A percentile compares a stretch with the other conserved stretches of the same genome.
Evolutionary conservation across 2,888 invertebrate species (phyloP).

Genomic region (Agrilus cyanescens): DNA sequence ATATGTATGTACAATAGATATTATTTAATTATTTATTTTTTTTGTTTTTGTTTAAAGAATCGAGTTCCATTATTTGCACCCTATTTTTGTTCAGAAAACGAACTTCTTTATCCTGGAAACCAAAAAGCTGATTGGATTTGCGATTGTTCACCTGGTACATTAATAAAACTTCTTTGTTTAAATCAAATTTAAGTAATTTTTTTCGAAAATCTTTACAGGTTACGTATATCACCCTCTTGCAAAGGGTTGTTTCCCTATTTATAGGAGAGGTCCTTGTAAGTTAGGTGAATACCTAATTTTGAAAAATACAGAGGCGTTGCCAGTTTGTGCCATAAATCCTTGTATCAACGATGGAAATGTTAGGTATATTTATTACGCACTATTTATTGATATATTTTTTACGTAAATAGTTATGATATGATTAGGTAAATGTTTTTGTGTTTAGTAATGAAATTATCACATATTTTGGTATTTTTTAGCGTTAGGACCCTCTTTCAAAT

Average conservation of each 20-base stretch:
- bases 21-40: too few relatives aligned
- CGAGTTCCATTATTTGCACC: conserved; percentile 46
- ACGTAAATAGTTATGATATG: too few relatives aligned
- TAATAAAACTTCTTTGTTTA: not conserved
- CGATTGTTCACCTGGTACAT: conserved; percentile 46
- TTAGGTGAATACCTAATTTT: conserved; percentile 44
- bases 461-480: too few relatives aligned
- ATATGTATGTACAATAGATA: too few relatives aligned
- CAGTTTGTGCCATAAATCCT: conserved; percentile 49
- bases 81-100: conserved; percentile 47
- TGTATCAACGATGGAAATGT: conserved; percentile 44
- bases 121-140: conserved; percentile 53
- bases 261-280: conserved; percentile 51
- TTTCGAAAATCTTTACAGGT: conserved; percentile 31
- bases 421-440: too few relatives aligned
- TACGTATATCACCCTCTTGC: conserved; percentile 48
- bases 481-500: too few relatives aligned
- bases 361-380: too few relatives aligned
- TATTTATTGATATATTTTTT: conserved; percentile 9
- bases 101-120: conserved; percentile 55
- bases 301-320: conserved; percentile 38
- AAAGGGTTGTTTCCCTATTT: conserved; percentile 51
- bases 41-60: too few relatives aligned
- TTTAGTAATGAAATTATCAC: too few relatives aligned
- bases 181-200: not conserved